Conservation (phyloP, 2,113 vertebrate species). For the Corythornis madagascariensis region DNA sequence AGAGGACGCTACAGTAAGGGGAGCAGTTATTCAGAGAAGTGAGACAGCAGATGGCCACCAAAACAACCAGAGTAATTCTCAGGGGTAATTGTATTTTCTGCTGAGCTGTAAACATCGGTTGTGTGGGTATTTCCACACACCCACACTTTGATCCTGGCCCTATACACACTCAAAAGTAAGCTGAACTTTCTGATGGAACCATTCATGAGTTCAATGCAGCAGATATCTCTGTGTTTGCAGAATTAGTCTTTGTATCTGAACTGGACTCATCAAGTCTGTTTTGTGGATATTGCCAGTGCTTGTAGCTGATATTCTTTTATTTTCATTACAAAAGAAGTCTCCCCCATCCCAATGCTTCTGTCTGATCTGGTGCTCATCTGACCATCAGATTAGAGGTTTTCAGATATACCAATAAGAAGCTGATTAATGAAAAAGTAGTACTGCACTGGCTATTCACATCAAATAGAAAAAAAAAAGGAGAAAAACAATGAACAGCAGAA, state of each 20-base stretch:
- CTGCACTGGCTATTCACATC: not conserved
- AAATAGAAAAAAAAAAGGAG: not conserved
- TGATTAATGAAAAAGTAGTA: not conserved
- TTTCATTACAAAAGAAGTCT: not conserved
- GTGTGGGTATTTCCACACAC: slow-evolving; percentile 39
- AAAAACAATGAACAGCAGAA: not conserved
- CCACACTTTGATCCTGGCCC: not conserved
- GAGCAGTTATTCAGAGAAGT: slow-evolving; percentile 22
- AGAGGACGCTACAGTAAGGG: not conserved
- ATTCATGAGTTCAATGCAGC: not conserved
- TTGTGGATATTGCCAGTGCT: not conserved
- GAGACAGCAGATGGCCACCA: slow-evolving; percentile 53
- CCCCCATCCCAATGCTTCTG: fast-evolving
- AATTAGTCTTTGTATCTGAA: not conserved
- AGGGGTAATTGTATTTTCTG: slow-evolving; percentile 42
- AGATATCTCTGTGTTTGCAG: not conserved
- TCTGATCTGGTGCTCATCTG: not conserved
- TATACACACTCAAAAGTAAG: not conserved
- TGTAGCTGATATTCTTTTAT: not conserved
- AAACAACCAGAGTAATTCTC: slow-evolving; percentile 51
- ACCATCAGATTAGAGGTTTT: not conserved
- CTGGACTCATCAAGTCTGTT: not conserved
- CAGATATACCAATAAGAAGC: not conserved
- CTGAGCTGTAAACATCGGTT: slow-evolving; percentile 41
- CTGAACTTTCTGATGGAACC: not conserved